These are phyloP conservation scores for Babyrousa celebensis DNA, from an alignment of 2,797 vertebrate species.

Conservation along the genomic window DNA sequence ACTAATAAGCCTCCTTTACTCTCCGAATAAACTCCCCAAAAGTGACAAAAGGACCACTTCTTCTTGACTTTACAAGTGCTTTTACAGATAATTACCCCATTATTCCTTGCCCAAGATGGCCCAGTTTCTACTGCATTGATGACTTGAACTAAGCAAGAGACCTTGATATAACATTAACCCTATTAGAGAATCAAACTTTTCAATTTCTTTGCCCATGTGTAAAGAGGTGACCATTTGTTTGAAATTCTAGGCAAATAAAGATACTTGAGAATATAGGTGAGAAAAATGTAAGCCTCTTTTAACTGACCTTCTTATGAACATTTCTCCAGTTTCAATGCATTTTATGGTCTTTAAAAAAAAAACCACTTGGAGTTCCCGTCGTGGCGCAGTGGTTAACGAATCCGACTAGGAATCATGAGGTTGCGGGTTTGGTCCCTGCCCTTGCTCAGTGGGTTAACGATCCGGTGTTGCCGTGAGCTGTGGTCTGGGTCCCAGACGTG, in stretches of 20 bases:
- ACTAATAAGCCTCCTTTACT: background rate
- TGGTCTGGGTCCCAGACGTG: too few species aligned
- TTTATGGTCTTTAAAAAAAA: background rate
- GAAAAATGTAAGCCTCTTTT: background rate
- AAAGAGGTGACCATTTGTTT: background rate
- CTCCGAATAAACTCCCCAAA: background rate
- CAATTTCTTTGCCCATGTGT: background rate
- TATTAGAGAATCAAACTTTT: background rate
- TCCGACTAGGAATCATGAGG: too few species aligned
- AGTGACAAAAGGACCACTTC: background rate
- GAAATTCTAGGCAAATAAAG: background rate
- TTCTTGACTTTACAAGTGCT: background rate
- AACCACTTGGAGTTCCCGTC: too few species aligned
- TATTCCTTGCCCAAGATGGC: background rate
- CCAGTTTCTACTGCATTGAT: background rate
- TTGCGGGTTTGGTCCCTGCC: too few species aligned
- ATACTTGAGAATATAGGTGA: background rate
- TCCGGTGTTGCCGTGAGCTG: too few species aligned
- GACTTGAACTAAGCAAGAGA: conserved; percentile 16
- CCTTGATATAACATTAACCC: background rate
- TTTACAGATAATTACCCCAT: background rate
- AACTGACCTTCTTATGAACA: background rate
- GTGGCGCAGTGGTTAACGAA: too few species aligned
- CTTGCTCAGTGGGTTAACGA: too few species aligned
- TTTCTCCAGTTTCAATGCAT: background rate